phyloP scores from a whole-genome alignment of 2,113 vertebrate species.

The Glaucomys volans region DNA sequence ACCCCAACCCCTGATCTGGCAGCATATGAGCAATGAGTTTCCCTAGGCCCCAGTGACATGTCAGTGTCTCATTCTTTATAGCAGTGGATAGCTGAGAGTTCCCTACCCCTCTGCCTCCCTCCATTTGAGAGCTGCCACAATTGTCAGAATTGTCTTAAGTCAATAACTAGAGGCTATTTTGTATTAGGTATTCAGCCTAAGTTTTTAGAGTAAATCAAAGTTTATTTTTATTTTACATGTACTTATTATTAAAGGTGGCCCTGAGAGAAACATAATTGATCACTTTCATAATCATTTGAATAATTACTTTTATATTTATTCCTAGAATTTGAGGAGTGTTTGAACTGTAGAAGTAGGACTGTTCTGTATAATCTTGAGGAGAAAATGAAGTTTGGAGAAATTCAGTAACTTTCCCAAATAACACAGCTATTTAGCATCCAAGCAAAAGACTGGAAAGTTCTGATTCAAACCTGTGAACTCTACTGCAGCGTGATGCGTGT shows the following conservation, averaged over 20 bases:
- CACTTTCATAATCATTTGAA: slow-evolving; percentile 7
- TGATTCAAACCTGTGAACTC: background rate
- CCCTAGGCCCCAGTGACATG: background rate
- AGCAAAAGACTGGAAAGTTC: background rate
- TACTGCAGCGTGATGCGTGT: background rate
- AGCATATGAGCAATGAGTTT: background rate
- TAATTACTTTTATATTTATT: slow-evolving; percentile 32
- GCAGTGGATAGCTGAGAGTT: no score
- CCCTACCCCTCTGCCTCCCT: no score
- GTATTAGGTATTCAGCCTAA: background rate
- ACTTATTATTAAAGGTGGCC: slow-evolving; percentile 4
- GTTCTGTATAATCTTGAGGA: background rate
- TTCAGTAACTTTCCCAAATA: background rate
- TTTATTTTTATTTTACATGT: slow-evolving; percentile 10
- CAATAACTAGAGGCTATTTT: background rate
- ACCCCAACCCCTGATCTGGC: background rate
- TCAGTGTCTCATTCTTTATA: background rate
- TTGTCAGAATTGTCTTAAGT: background rate
- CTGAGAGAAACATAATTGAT: background rate
- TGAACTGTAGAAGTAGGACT: background rate
- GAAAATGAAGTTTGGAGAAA: background rate
- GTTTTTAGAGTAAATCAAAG: background rate
- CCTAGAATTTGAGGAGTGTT: background rate
- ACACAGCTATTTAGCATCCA: background rate
- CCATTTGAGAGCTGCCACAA: background rate